These are phyloP conservation scores for Phylloscopus trochilus DNA, from an alignment of 2,113 vertebrate genomes.

Conservation along the genomic window DNA sequence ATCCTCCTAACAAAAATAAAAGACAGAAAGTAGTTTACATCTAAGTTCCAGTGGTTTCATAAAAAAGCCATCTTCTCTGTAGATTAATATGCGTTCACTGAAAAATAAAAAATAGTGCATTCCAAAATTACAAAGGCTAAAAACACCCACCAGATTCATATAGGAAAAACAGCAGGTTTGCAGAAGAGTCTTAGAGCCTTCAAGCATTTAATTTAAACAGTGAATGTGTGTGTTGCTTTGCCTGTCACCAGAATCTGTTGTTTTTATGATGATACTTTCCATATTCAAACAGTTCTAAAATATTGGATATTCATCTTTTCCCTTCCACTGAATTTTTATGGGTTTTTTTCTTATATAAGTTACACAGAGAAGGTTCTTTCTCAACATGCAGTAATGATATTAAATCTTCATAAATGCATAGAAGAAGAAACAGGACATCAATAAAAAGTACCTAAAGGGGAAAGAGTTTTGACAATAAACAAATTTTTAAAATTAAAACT, in stretches of 20 bases:
- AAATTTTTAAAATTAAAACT: neutral
- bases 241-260: neutral
- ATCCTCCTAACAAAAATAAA: neutral
- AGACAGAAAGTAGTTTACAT: neutral
- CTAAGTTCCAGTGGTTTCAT: neutral
- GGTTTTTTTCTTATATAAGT: neutral
- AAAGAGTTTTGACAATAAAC: slow-evolving; percentile 19
- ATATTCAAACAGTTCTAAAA: neutral
- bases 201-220: slow-evolving; percentile 5
- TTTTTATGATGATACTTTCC: slow-evolving; percentile 2
- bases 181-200: neutral
- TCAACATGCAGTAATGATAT: neutral
- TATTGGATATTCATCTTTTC: slow-evolving; percentile 9
- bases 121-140: neutral
- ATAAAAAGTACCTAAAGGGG: neutral
- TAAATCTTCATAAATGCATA: neutral
- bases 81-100: neutral
- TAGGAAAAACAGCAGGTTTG: neutral
- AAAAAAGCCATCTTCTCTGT: neutral
- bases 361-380: neutral
- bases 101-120: neutral
- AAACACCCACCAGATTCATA: neutral
- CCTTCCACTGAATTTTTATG: neutral
- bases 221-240: neutral
- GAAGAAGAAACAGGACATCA: neutral